Conservation (phyloP, 2,888 invertebrate genomes). For the Spisula subtruncata region DNA sequence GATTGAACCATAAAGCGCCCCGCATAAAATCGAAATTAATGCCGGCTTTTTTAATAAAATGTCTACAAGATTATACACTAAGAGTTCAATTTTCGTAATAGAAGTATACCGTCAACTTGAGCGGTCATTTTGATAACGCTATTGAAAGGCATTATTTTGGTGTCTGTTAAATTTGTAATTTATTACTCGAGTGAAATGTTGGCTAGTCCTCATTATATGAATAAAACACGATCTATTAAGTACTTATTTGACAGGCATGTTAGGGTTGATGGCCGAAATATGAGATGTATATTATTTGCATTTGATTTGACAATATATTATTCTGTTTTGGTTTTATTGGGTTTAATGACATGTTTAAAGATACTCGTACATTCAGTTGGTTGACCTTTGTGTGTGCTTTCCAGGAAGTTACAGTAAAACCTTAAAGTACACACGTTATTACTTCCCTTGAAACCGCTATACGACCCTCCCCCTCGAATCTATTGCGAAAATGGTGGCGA, state of each 20-base stretch:
- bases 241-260: background rate
- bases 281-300: no score
- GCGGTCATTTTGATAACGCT: conserved; percentile 11
- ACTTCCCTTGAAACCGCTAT: no score
- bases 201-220: background rate
- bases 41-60: background rate
- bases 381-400: no score
- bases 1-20: background rate
- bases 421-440: no score
- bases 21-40: conserved; percentile 1
- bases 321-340: no score
- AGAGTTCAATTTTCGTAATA: conserved; percentile 17
- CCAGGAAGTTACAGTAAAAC: no score
- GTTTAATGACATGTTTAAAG: no score
- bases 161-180: background rate
- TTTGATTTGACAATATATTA: no score
- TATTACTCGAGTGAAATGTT: background rate
- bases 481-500: no score
- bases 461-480: no score
- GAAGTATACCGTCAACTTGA: background rate
- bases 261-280: background rate
- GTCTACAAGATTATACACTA: background rate
- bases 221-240: background rate
- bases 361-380: no score
- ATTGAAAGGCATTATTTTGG: background rate